Evolutionary conservation across 2,113 vertebrate species (phyloP), one percentile per base, ranked within the genome.

Genomic region (Pomatostomus ruficeps): DNA sequence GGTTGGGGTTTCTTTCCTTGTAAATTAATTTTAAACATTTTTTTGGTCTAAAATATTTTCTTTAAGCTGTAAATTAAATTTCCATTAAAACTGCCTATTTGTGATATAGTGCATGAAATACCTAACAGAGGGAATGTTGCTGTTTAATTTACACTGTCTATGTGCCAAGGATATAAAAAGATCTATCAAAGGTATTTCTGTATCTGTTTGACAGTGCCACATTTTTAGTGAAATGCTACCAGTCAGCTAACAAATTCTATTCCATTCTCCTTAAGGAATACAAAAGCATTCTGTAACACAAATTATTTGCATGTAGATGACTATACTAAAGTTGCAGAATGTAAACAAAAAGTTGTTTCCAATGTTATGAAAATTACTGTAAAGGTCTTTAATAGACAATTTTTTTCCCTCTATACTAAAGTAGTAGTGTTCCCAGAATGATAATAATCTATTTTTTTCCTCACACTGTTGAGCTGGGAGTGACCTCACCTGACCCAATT

Each of bases 401-500:
- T 29, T 77, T 83, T 93, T 24, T 1, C 22, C 9, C 38, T 74
- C 24, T 72, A n/a, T 82, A 58, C 95, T 91, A 76, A 92, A 95
- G 94, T 51, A 93, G 82, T 86, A 88, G 54, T 93, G 97, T 97
- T 97, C 97, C 90, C 91, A 95, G 97, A 97, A 98, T 98, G 98
- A 98, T 98, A 97, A 99, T 98, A 97, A 99, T 98, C 98, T 98
- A 97, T 98, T 98, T 98, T 97, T 96, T 97, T 98, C 92, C 97
- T 98, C 97, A 94, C 95, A 95, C 95, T 97, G 88, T 94, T 96
- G 98, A 97, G 97, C 96, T 97, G 95, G 77, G 96, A 63, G 85
- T 98, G 98, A 99, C 98, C 98, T 97, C 90, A 68, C 93, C 97
- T 98, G 98, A 99, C 99, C 98, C 98, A 97, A 95, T 86, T 96